Conservation (phyloP, 2,888 invertebrate genomes). For the Busseola fusca region DNA sequence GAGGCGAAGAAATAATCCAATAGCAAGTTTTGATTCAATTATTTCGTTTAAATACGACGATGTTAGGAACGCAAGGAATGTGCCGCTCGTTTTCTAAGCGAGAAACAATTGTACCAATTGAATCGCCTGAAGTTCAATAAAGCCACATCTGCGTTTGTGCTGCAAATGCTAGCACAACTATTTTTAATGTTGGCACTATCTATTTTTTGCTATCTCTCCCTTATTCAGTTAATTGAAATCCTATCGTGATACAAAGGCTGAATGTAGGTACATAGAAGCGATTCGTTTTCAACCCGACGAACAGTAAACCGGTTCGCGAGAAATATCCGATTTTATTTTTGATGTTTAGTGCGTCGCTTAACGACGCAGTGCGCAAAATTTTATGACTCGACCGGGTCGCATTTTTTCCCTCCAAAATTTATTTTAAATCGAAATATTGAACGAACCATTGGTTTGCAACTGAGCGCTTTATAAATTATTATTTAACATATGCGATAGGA, state of each 20-base stretch:
- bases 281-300: conserved; percentile 26
- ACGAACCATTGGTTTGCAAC: conserved; percentile 38
- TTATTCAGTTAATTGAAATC: conserved; percentile 48
- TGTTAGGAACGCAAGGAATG: conserved; percentile 63
- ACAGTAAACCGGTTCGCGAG: conserved; percentile 27
- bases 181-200: conserved; percentile 64
- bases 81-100: conserved; percentile 69
- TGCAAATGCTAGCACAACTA: conserved; percentile 50
- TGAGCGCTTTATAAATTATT: conserved; percentile 63
- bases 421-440: conserved; percentile 49
- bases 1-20: conserved; percentile 59
- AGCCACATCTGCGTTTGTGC: conserved; percentile 63
- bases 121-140: conserved; percentile 45
- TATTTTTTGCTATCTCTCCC: conserved; percentile 42
- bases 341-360: conserved; percentile 51
- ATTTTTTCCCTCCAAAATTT: conserved; percentile 46
- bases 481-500: conserved; percentile 26
- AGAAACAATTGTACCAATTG: conserved; percentile 73
- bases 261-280: conserved; percentile 20
- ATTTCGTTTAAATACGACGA: conserved; percentile 69
- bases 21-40: conserved; percentile 72
- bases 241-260: conserved; percentile 30
- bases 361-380: conserved; percentile 52
- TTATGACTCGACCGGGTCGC: conserved; percentile 38
- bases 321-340: conserved; percentile 53